Evolutionary conservation across 92 coral and sea anemone species (phyloP).

Genomic region (Epizoanthus fatuus): DNA sequence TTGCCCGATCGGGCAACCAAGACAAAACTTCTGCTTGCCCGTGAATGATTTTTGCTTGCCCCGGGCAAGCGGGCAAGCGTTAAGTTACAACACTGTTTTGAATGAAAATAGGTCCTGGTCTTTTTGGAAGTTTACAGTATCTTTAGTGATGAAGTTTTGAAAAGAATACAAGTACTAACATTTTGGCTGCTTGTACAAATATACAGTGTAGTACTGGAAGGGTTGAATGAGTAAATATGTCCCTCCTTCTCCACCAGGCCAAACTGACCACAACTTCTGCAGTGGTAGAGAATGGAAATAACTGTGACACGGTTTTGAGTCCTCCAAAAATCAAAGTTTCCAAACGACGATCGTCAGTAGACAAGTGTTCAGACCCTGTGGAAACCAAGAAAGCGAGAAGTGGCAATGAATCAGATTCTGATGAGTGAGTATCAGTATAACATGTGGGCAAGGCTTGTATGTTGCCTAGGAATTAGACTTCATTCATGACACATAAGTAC

Average conservation of each 20-base stretch:
- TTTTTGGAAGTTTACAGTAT: too few species aligned
- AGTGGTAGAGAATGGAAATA: slow-evolving; percentile 42
- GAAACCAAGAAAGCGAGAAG: slow-evolving; percentile 68
- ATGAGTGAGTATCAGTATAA: slow-evolving; percentile 57
- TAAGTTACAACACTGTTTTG: too few species aligned
- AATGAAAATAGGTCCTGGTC: too few species aligned
- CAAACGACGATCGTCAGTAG: slow-evolving; percentile 78
- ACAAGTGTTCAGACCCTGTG: slow-evolving; percentile 47
- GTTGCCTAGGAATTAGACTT: not conserved
- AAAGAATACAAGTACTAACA: too few species aligned
- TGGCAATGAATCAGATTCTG: slow-evolving; percentile 60
- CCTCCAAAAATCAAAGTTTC: slow-evolving; percentile 65
- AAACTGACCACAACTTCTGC: slow-evolving; percentile 48
- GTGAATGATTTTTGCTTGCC: too few species aligned
- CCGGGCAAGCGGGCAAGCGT: too few species aligned
- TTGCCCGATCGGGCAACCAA: too few species aligned
- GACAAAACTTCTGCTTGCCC: too few species aligned
- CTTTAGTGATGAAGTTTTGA: too few species aligned
- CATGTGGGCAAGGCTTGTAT: not conserved
- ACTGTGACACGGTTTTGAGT: slow-evolving; percentile 39
- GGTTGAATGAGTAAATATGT: too few species aligned
- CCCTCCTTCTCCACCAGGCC: slow-evolving; percentile 21
- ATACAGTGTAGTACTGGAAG: too few species aligned
- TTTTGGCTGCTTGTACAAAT: too few species aligned
- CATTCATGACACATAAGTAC: not conserved